Percentiles rank a stretch among this genome's conserved stretches.
phyloP scores from a whole-genome alignment of 2,888 invertebrate genomes.

The Drosophila antonietae region DNA sequence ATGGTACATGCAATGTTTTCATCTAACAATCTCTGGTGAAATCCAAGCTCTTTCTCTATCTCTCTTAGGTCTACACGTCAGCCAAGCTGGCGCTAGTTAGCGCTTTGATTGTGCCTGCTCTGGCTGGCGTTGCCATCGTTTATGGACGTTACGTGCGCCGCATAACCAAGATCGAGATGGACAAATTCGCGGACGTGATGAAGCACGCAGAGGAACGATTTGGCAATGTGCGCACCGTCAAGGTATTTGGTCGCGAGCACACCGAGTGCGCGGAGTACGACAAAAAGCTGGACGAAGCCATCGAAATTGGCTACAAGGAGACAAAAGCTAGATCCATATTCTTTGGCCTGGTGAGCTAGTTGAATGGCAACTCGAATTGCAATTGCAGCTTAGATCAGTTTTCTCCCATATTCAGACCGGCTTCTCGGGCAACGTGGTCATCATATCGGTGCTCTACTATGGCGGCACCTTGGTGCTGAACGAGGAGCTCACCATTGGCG shows the following conservation, averaged over 20 bases:
- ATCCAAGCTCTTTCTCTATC: not conserved
- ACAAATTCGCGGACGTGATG: conserved; percentile 87
- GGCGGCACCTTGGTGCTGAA: conserved; percentile 95
- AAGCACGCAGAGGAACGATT: conserved; percentile 96
- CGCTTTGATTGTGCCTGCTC: conserved; percentile 94
- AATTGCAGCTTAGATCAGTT: not conserved
- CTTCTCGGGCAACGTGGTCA: conserved; percentile 94
- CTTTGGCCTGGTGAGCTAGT: conserved; percentile 91
- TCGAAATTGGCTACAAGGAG: conserved; percentile 93
- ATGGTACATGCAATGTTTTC: conserved; percentile 88
- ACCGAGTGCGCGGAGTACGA: conserved; percentile 90
- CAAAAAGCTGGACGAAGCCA: conserved; percentile 88
- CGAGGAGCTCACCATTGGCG: conserved; percentile 92
- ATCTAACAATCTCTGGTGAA: not conserved
- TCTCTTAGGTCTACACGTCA: conserved; percentile 89
- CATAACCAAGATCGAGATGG: conserved; percentile 92
- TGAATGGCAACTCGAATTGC: no score
- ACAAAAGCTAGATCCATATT: conserved; percentile 94
- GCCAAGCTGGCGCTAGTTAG: conserved; percentile 94
- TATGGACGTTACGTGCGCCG: conserved; percentile 94
- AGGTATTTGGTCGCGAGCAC: conserved; percentile 94
- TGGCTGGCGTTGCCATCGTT: conserved; percentile 92
- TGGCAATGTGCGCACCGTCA: conserved; percentile 95
- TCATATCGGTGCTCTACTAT: conserved; percentile 95
- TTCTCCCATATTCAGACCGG: conserved; percentile 88